Evolutionary conservation across 1,140 invertebrate genomes (phyloP), one percentile per base, ranked within the genome.

Genomic region (Odontomachus brunneus): DNA sequence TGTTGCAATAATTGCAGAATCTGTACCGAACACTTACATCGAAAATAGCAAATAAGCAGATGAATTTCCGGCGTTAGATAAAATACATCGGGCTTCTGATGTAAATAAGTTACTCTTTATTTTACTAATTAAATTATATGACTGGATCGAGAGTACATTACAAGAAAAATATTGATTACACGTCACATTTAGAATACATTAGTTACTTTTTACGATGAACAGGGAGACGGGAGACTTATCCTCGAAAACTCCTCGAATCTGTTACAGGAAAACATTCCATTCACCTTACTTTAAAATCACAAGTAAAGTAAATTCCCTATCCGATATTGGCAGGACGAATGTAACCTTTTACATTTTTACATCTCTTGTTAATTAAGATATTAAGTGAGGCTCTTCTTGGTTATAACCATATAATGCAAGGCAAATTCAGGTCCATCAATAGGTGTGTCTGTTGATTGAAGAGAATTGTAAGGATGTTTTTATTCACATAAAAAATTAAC

Each of bases 161-260:
- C 89, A 90, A 85, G 89, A 90, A 90, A 90, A 90, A 44, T 89
- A 89, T 89, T 83, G 75, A 81, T 89, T 88, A 84, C 66, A 90
- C 84, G 84, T 90, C 72, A 90, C 88, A 90, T 90, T 89, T 90
- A 90, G 53, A 83, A 89, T 84, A 90, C 83, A 88, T 88, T 89
- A 82, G 76, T 74, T 80, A 66, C 65, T 89, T 65, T 72, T 88
- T 86, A 81, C 66, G 65, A 53, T 63, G 84, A 76, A 85, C 19
- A 44, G 59, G 51, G 63, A 80, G 44, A 88, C n/a, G 51, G 60
- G 49, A 69, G 67, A 75, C 15, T 65, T 74, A 72, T 51, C 48
- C 60, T 51, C 38, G 75, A 75, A 72, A 87, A 44, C n/a, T 44
- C 29, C 33, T 75, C 62, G 60, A 88, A 76, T 22, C 80, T 49